Base-by-base conservation (phyloP, 1,140 invertebrate species). In the Streblospio benedicti region DNA sequence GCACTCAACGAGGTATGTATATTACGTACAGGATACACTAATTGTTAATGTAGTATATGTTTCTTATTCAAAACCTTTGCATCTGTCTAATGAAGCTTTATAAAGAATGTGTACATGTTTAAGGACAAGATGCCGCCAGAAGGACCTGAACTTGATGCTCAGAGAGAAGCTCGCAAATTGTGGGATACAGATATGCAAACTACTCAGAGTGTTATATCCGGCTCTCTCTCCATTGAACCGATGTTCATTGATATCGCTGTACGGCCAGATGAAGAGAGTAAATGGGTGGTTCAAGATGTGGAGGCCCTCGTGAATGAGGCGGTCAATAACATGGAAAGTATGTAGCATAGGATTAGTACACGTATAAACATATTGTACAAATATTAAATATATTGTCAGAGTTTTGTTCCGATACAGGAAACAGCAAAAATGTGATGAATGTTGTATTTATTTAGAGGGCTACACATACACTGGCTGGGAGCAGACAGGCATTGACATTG, bases 121-220 rank as follows among this genome's bases (percentile, higher is more conserved):
- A 43, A 54, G 57, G 31, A 25, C 4, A 43, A 59, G 16, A 14
- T 61, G 18, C 59, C 70, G 27, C 71, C 71, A 50, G 69, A 70
- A 2, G 71, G 71, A 43, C 72, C 72, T n/a, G 74, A 76, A 52
- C 63, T 73, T 45, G 68, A 71, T 25, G 66, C 60, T 4, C 71
- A 70, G 41, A 70, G 68, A 55, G 66, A 74, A 43, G 62, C 60
- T 25, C 43, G 68, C 9, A 70, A 69, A 43, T 67, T 71, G 18
- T 70, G 62, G 64, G 72, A 75, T 33, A 59, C 62, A 43, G 72
- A 75, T 4, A 68, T 69, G 38, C 59, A 55, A 3, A 68, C 65
- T 49, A 59, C 71, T 1, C 54, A 63, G 14, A 69, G 61, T 4
- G 69, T 71, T 6, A 67, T 76, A 12, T 62, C 69, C 23, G 70